These are phyloP conservation scores for Cassiopea andromeda DNA, from an alignment of 30 jellyfish, hydroid and myxozoan species.

Conservation along the genomic window DNA sequence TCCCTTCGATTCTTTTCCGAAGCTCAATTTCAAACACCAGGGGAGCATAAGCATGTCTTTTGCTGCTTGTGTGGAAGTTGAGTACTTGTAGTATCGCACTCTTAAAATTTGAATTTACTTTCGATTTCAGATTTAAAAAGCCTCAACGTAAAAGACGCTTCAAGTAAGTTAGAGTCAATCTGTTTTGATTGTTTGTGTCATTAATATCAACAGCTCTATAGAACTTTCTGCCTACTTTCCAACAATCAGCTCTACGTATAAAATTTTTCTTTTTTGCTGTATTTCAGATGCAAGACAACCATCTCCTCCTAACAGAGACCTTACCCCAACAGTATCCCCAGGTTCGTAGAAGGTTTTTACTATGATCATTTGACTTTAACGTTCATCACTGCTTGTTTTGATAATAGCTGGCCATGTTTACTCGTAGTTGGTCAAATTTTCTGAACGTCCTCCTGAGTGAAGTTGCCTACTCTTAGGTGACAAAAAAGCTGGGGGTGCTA, in stretches of 20 bases:
- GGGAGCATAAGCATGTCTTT: too few species aligned
- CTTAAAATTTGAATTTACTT: not conserved
- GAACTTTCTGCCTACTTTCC: not conserved
- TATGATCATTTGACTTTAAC: too few species aligned
- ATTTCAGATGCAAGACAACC: constrained; percentile 50
- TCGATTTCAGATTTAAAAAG: constrained; percentile 20
- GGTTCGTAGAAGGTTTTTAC: constrained; percentile 5
- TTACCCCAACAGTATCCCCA: constrained; percentile 60
- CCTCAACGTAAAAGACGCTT: constrained; percentile 1
- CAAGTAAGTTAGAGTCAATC: constrained; percentile 1
- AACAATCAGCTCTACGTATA: not conserved
- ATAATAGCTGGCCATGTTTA: too few species aligned
- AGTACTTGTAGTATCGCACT: too few species aligned
- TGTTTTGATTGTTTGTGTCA: not conserved
- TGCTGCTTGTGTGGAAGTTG: too few species aligned
- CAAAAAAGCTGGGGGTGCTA: too few species aligned
- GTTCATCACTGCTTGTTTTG: too few species aligned
- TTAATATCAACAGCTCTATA: not conserved
- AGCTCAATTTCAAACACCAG: too few species aligned
- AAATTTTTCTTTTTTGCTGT: not conserved
- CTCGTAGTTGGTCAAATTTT: too few species aligned
- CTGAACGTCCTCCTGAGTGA: too few species aligned
- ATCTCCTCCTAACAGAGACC: constrained; percentile 12
- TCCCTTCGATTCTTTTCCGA: too few species aligned
- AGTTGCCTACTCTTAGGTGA: too few species aligned